These are phyloP conservation scores for Dromas ardeola DNA, from an alignment of 2,113 vertebrate species.

Conservation along the genomic window DNA sequence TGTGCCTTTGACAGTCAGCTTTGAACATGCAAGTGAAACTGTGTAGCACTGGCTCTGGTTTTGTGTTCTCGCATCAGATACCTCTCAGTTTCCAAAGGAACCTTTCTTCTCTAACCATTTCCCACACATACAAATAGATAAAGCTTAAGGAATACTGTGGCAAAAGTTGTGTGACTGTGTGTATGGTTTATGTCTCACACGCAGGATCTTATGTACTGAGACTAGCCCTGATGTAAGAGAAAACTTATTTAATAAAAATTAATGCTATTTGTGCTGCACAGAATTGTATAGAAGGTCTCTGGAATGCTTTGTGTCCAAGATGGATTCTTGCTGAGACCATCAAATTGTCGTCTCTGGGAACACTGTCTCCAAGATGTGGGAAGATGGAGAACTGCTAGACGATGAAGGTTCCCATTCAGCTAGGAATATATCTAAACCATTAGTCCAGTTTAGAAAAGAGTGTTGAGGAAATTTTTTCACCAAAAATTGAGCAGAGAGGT, in stretches of 20 bases:
- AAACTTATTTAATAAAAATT: too few relatives aligned
- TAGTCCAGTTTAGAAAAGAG: not conserved
- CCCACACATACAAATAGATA: not conserved
- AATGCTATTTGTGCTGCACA: not conserved
- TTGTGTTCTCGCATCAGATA: not conserved
- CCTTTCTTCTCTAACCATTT: not conserved
- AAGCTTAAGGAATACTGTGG: not conserved
- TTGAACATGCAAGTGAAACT: not conserved
- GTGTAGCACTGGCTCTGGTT: not conserved
- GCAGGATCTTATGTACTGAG: not conserved
- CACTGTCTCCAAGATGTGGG: not conserved
- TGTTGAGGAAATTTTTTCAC: not conserved
- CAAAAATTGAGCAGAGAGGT: not conserved
- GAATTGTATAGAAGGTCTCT: not conserved
- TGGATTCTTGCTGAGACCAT: not conserved
- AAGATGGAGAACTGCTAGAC: not conserved
- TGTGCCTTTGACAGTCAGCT: not conserved
- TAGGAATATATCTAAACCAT: not conserved
- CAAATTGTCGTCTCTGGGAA: not conserved
- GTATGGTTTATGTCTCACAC: not conserved
- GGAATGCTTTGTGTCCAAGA: not conserved
- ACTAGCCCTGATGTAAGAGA: not conserved
- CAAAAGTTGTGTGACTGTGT: not conserved
- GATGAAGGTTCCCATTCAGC: not conserved
- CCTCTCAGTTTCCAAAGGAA: not conserved